Percentiles rank a stretch among this genome's conserved stretches.
Evolutionary conservation across 2,113 vertebrate genomes (phyloP).

Genomic region (Tetraodon nigroviridis): DNA sequence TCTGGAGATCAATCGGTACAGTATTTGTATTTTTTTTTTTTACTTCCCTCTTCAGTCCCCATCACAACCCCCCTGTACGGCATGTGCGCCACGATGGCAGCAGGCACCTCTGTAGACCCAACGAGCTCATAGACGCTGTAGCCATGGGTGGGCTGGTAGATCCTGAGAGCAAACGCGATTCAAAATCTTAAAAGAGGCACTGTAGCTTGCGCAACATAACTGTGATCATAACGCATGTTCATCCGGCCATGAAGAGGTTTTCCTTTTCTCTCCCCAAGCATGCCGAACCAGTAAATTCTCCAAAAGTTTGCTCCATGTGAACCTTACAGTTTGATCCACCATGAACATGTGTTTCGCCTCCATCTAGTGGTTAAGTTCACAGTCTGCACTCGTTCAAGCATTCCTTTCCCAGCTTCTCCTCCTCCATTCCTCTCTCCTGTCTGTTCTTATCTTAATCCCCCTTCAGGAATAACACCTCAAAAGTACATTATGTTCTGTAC

Average conservation of each 20-base stretch:
- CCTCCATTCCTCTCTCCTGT: constrained; percentile 62
- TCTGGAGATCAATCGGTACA: constrained; percentile 85
- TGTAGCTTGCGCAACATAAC: constrained; percentile 66
- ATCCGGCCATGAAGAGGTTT: constrained; percentile 64
- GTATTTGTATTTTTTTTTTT: constrained; percentile 77
- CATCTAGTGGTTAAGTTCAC: constrained; percentile 67
- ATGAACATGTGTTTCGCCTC: constrained; percentile 65
- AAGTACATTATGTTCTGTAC: constrained; percentile 68
- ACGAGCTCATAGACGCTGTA: constrained; percentile 31
- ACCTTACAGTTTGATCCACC: constrained; percentile 64
- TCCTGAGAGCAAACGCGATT: constrained; percentile 35
- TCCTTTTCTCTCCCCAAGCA: constrained; percentile 64
- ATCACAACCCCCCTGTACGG: constrained; percentile 76
- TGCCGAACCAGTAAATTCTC: constrained; percentile 58
- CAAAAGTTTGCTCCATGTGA: constrained; percentile 70
- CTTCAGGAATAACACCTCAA: constrained; percentile 76
- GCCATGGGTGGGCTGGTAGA: constrained; percentile 53
- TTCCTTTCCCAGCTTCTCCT: constrained; percentile 63
- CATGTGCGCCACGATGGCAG: constrained; percentile 75
- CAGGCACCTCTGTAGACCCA: constrained; percentile 59
- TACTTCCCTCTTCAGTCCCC: constrained; percentile 76
- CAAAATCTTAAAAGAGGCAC: constrained; percentile 32
- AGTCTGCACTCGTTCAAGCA: constrained; percentile 61
- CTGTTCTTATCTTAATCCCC: constrained; percentile 20
- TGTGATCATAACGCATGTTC: constrained; percentile 73